A percentile compares a stretch with the other conserved stretches of the same genome.
phyloP scores from a whole-genome alignment of 2,888 invertebrate genomes.

The Pantelozetes paolii region DNA sequence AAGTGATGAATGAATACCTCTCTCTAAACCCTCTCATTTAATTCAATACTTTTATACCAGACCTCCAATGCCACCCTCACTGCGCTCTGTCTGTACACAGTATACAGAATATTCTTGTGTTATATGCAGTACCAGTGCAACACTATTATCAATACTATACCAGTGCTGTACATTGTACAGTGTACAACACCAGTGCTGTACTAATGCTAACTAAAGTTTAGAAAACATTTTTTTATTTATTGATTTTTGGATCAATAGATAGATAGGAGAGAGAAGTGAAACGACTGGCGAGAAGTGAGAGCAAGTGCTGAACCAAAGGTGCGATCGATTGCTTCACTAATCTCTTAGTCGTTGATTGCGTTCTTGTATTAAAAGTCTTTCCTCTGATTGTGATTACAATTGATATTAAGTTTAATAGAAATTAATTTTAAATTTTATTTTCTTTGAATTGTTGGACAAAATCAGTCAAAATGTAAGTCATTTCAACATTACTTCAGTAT shows the following conservation, averaged over 20 bases:
- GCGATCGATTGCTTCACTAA: constrained; percentile 27
- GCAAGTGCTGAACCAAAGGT: background rate
- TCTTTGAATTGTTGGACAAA: background rate
- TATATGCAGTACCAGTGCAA: too few relatives aligned
- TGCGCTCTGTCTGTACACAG: too few relatives aligned
- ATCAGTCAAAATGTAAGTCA: constrained; percentile 11
- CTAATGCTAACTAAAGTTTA: background rate
- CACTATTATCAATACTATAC: too few relatives aligned
- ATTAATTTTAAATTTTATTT: background rate
- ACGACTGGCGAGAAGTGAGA: constrained; percentile 4
- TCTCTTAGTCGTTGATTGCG: constrained; percentile 22
- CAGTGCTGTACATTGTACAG: too few relatives aligned
- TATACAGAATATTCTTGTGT: too few relatives aligned
- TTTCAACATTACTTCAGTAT: too few relatives aligned
- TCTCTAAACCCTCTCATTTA: too few relatives aligned
- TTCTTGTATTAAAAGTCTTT: background rate
- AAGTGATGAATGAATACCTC: too few relatives aligned
- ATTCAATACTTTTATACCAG: too few relatives aligned
- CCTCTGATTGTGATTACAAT: background rate
- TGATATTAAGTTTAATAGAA: background rate
- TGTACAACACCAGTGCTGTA: too few relatives aligned
- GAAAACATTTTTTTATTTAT: background rate
- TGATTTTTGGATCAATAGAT: constrained; percentile 24
- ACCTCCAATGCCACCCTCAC: too few relatives aligned
- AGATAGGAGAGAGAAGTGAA: background rate